Evolutionary conservation across 2,888 invertebrate genomes (phyloP), one percentile per base, ranked within the genome.

Genomic region (Acleris cristana): DNA sequence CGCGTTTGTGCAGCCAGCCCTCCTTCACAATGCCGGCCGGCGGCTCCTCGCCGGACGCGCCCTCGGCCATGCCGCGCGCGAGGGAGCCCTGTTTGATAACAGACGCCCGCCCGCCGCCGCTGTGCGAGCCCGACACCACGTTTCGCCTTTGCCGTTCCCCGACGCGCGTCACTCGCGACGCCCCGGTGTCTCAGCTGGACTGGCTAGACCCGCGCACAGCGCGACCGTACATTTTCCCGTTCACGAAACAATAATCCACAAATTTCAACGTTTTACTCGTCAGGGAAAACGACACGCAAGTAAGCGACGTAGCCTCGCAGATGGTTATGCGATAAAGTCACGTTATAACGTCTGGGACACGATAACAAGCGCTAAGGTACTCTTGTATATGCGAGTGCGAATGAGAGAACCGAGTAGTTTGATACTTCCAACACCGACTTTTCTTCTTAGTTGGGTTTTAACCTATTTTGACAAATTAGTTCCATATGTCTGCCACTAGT

Each of bases 1-100:
- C 99, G 85, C 99, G 95, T 93, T 99, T 99, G 91, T 95, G 96
- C 69, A 99, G 94, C 97, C 98, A 99, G 75, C 99, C 99, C 90
- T 99, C 98, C 92, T 98, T 98, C 71, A 98, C 96, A 79, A 99
- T 93, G 86, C 92, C 80, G 74, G 89, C 62, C 48, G 66, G 48
- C 72, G 71, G 30, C 72, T 72, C 56, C 69, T 69, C 73, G 82
- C 66, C 66, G 79, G 78, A 92, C 84, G 87, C 89, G 87, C 89
- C 93, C 88, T 93, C 94, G 88, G 93, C 94, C 94, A 94, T 94
- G 84, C 80, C 81, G 74, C 73, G 70, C 67, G 74, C 73, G 74
- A 71, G 77, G 76, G 71, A 76, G 76, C 76, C 77, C 84, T 86
- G 88, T 87, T 88, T 86, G 86, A 86, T 86, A 88, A 86, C 87